Conservation (phyloP, 2,797 vertebrate species). For the Phoebastria nigripes region DNA sequence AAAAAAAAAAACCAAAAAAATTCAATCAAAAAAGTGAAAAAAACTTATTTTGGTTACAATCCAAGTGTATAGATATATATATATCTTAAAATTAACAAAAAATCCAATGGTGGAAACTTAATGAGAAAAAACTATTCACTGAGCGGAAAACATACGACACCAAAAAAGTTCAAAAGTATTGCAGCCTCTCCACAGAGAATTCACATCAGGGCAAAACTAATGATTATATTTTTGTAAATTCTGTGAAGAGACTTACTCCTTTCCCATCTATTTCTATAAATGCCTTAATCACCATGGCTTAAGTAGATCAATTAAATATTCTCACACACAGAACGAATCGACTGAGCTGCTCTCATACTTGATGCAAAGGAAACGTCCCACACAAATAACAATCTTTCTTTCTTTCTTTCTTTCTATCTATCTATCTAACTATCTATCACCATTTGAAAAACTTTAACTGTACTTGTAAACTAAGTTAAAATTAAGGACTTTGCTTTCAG, state of each 20-base stretch:
- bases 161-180: background rate
- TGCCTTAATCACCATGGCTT: background rate
- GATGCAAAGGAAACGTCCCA: background rate
- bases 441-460: background rate
- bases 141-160: background rate
- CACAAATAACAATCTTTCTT: background rate
- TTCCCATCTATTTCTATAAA: background rate
- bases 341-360: background rate
- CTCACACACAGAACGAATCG: accelerated
- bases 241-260: background rate
- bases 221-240: background rate
- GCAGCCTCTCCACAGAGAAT: background rate
- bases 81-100: background rate
- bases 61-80: background rate
- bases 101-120: background rate
- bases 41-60: background rate
- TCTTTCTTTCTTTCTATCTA: background rate
- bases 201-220: background rate
- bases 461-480: background rate
- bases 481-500: background rate
- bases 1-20: background rate
- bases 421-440: background rate
- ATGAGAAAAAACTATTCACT: background rate
- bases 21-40: background rate
- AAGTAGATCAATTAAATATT: background rate